Evolutionary conservation across 1,140 invertebrate genomes (phyloP).

Genomic region (Palaemon carinicauda): DNA sequence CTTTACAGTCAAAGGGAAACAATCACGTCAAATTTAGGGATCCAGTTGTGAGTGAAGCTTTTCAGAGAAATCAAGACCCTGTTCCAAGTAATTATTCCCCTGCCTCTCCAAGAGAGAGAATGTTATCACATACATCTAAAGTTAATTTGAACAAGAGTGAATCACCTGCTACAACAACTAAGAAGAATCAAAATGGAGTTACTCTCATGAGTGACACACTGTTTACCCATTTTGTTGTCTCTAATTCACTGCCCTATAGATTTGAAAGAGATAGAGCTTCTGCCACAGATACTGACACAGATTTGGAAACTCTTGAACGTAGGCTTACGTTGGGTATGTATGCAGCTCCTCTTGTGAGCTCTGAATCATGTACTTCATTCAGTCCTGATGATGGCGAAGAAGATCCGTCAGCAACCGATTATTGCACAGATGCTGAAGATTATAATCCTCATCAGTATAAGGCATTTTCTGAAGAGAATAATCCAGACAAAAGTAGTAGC

Average conservation of each 20-base stretch:
- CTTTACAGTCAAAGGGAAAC: not conserved
- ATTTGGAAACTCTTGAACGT: slow-evolving; percentile 52
- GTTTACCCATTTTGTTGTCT: slow-evolving; percentile 53
- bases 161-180: not conserved
- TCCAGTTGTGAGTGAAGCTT: slow-evolving; percentile 31
- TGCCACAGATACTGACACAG: slow-evolving; percentile 55
- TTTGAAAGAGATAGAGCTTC: not conserved
- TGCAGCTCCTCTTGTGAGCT: slow-evolving; percentile 56
- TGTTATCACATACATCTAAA: not conserved
- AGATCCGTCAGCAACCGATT: slow-evolving; percentile 50
- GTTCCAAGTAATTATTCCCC: slow-evolving; percentile 11
- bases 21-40: slow-evolving; percentile 47
- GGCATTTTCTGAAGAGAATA: slow-evolving; percentile 10
- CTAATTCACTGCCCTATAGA: not conserved
- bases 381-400: slow-evolving; percentile 47
- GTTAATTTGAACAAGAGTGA: not conserved
- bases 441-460: slow-evolving; percentile 43
- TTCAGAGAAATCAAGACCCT: not conserved
- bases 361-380: slow-evolving; percentile 56
- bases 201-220: slow-evolving; percentile 49
- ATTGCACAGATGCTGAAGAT: slow-evolving; percentile 51
- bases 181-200: slow-evolving; percentile 12
- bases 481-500: not conserved
- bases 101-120: slow-evolving; percentile 36
- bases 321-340: slow-evolving; percentile 48